Conservation (phyloP, 2,888 invertebrate genomes). For the Lepidocyrtoides sp. region DNA sequence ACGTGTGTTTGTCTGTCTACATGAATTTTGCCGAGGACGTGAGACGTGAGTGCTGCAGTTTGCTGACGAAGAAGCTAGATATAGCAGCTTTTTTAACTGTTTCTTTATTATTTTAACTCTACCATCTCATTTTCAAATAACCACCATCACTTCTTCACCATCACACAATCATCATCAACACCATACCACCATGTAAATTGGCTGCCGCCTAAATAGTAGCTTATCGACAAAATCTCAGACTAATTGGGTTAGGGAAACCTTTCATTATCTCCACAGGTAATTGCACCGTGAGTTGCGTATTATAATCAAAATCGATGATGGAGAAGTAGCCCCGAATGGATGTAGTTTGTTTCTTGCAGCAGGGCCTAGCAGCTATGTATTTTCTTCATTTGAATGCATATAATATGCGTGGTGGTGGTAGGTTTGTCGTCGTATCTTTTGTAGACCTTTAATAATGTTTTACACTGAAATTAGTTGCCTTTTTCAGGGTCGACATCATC, state of each 20-base stretch:
- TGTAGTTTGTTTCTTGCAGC: background rate
- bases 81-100: background rate
- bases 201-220: slow-evolving; percentile 64
- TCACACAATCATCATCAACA: slow-evolving; percentile 23
- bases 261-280: slow-evolving; percentile 82
- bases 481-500: too few species aligned
- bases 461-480: too few species aligned
- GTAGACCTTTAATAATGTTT: too few species aligned
- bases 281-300: slow-evolving; percentile 62
- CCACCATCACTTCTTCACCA: slow-evolving; percentile 13
- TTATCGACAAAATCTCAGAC: slow-evolving; percentile 76
- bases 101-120: background rate
- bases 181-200: slow-evolving; percentile 53
- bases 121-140: slow-evolving; percentile 47
- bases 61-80: background rate
- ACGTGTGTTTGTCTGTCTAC: slow-evolving; percentile 18
- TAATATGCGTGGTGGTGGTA: background rate
- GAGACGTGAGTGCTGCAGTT: background rate
- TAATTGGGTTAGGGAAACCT: slow-evolving; percentile 82
- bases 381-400: background rate
- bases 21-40: slow-evolving; percentile 31
- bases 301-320: slow-evolving; percentile 43
- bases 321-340: background rate
- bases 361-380: background rate
- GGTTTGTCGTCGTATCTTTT: too few species aligned